A percentile compares a stretch with the other conserved stretches of the same genome.
Evolutionary conservation across 1,140 invertebrate genomes (phyloP).

Genomic region (Trachymyrmex septentrionalis): DNA sequence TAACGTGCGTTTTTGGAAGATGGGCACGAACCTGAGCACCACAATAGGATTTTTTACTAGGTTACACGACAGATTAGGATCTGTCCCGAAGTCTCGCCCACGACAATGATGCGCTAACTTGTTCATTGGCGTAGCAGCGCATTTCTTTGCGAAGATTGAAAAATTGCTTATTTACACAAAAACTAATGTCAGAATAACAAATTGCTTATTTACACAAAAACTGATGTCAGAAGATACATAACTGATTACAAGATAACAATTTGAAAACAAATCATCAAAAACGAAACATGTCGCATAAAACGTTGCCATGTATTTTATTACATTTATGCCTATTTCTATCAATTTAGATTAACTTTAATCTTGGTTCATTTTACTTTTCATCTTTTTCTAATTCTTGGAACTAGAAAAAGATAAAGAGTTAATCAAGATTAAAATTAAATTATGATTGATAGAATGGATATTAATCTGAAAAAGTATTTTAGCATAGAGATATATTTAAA

Average conservation of each 20-base stretch:
- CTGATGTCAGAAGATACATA: background rate
- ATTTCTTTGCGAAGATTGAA: background rate
- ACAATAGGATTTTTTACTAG: slow-evolving; percentile 73
- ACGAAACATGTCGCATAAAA: background rate
- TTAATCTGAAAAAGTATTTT: background rate
- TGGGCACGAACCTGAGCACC: slow-evolving; percentile 73
- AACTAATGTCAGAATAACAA: no score
- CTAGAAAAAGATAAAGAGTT: no score
- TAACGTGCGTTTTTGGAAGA: slow-evolving; percentile 78
- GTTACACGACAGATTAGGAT: slow-evolving; percentile 81
- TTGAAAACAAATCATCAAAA: no score
- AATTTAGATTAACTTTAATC: no score
- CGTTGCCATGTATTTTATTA: background rate
- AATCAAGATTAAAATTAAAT: no score
- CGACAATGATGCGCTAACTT: slow-evolving; percentile 81
- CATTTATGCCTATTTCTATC: background rate
- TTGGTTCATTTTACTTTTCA: no score
- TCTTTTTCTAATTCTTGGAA: no score
- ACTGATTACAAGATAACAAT: background rate
- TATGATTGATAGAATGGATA: no score
- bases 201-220: background rate
- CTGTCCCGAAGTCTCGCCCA: slow-evolving; percentile 77
- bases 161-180: background rate
- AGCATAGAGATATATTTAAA: background rate
- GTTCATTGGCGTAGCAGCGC: slow-evolving; percentile 65